Base-by-base conservation (phyloP, 2,113 vertebrate genomes). In the Elaphurus davidianus region DNA sequence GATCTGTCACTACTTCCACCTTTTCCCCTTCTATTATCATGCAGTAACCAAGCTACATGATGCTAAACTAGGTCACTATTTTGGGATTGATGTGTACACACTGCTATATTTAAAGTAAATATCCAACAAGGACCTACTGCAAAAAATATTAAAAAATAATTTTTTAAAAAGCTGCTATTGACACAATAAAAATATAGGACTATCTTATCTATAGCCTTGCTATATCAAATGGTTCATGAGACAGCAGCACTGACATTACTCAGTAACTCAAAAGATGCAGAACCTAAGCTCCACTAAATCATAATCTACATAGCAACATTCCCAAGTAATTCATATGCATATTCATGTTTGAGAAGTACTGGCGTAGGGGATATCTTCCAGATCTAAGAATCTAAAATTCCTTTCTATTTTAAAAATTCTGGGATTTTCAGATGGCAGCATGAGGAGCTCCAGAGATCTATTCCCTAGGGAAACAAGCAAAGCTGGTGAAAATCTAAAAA, bases 281-380 rank as follows among this genome's bases (percentile, higher is more conserved):
- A 82, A 45, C 28, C 25, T 59, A 54, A 87, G 57, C 16, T 6
- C 23, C 10, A 87, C 30, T 84, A 12, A 92, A 36, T 67, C 64
- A 92, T 33, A 64, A 96, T 86, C 25, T 62, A 83, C 33, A 91
- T 12, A 96, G 12, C 71, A 91, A 89, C 36, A 88, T 62, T 59
- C 52, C 64, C 9, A 95, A 85, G 3, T 87, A 95, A 91, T 81
- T 67, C 52, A 85, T 16, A 54, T 28, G 40, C 13, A 84, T 47
- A 76, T 57, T 55, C 52, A 95, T 93, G 57, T 91, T 27, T 96
- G 83, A 74, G 50, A 96, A 95, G 40, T 67, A 97, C 23, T 92
- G 57, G 40, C 23, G 17, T 93, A 94, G 1, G 91, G 12, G 47
- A 62, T 74, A 81, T 2, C 16, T 50, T 82, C 13, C 12, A 76